phyloP scores from a whole-genome alignment of 1,140 invertebrate species.

The Drosophila punjabiensis region DNA sequence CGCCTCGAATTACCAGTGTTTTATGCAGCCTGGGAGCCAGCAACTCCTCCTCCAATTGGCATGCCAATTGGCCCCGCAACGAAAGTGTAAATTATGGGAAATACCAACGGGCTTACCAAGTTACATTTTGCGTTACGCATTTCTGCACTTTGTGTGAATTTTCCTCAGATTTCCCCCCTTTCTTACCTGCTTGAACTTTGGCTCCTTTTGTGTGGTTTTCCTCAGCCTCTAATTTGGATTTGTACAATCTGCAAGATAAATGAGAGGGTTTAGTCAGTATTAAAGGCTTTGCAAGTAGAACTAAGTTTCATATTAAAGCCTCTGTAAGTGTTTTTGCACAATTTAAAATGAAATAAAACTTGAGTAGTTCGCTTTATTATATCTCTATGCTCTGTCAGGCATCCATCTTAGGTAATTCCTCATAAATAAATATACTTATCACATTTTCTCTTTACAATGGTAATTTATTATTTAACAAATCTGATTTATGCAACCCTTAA shows the following conservation, averaged over 20 bases:
- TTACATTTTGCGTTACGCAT: constrained; percentile 64
- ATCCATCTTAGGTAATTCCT: not conserved
- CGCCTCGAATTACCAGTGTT: constrained; percentile 75
- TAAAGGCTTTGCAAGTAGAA: too few relatives aligned
- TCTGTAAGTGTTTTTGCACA: not conserved
- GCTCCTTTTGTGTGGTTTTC: constrained; percentile 52
- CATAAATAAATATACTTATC: not conserved
- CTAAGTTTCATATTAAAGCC: too few relatives aligned
- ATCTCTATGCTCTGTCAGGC: not conserved
- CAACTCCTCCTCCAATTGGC: constrained; percentile 40
- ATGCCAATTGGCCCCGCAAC: constrained; percentile 60
- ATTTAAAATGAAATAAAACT: not conserved
- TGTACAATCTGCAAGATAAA: constrained; percentile 46
- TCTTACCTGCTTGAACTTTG: constrained; percentile 67
- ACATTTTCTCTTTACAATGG: not conserved
- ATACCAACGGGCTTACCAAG: constrained; percentile 52
- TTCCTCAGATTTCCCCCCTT: constrained; percentile 45
- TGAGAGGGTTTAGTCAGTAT: not conserved
- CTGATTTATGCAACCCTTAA: constrained; percentile 6
- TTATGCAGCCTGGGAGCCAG: constrained; percentile 38
- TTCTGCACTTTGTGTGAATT: constrained; percentile 73
- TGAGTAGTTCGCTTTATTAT: not conserved
- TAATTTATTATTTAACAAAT: constrained; percentile 4
- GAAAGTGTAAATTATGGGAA: constrained; percentile 54
- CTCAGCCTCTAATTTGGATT: constrained; percentile 23